phyloP scores from a whole-genome alignment of 2,888 invertebrate genomes.

The Leucania comma region DNA sequence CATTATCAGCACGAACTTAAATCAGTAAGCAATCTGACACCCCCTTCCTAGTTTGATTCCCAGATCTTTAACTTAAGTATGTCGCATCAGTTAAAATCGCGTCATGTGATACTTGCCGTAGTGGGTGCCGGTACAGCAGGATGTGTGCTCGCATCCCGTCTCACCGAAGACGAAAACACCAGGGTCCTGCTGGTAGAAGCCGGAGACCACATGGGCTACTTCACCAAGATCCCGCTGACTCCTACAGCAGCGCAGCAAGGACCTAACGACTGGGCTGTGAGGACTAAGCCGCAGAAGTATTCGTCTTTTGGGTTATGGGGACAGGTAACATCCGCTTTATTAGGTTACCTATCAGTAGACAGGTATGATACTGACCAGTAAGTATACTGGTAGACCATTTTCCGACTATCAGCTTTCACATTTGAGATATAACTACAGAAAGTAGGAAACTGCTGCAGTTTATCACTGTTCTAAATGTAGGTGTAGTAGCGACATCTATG shows the following conservation, averaged over 20 bases:
- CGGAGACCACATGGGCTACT: conserved; percentile 92
- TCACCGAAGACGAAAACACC: conserved; percentile 90
- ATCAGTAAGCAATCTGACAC: too few relatives aligned
- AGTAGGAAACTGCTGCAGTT: too few relatives aligned
- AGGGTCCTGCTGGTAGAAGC: conserved; percentile 93
- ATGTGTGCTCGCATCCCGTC: conserved; percentile 92
- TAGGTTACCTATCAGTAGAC: too few relatives aligned
- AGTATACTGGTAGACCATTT: too few relatives aligned
- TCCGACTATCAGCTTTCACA: too few relatives aligned
- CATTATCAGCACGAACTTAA: too few relatives aligned
- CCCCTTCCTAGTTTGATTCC: neutral
- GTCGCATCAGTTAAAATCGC: neutral
- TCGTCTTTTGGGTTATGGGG: conserved; percentile 92
- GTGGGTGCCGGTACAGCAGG: conserved; percentile 94
- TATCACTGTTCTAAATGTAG: too few relatives aligned
- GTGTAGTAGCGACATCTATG: too few relatives aligned
- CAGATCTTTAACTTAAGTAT: neutral
- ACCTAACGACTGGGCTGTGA: conserved; percentile 93
- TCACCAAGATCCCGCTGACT: conserved; percentile 92
- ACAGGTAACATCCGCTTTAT: conserved; percentile 82
- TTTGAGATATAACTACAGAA: too few relatives aligned
- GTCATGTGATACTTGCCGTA: conserved; percentile 66
- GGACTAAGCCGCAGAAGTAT: conserved; percentile 91
- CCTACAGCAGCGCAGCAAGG: conserved; percentile 93
- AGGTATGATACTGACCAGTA: too few relatives aligned